phyloP scores from a whole-genome alignment of 2,113 vertebrate species.

The Zosterops borbonicus region DNA sequence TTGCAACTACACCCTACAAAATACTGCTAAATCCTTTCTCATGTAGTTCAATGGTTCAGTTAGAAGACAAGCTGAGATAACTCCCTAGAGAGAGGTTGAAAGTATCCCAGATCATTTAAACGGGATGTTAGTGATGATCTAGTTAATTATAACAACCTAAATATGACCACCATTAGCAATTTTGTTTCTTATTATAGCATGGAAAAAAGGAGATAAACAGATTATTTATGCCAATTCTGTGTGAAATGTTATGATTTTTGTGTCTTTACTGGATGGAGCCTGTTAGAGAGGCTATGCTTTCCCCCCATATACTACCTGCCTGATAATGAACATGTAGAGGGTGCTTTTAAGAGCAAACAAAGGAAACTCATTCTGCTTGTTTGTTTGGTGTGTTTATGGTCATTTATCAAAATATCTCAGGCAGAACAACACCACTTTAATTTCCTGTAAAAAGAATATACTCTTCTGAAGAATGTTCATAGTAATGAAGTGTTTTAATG shows the following conservation, averaged over 20 bases:
- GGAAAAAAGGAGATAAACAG: constrained; percentile 35
- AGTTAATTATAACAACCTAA: constrained; percentile 27
- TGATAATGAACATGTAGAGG: background rate
- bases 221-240: constrained; percentile 27
- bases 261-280: background rate
- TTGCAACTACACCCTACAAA: background rate
- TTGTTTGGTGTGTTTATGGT: background rate
- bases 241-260: background rate
- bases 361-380: background rate
- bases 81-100: background rate
- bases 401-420: background rate
- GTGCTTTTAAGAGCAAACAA: background rate
- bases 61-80: background rate
- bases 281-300: background rate
- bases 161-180: background rate
- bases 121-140: constrained; percentile 19
- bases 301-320: background rate
- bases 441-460: background rate
- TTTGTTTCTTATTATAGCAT: constrained; percentile 10
- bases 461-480: background rate
- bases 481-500: background rate
- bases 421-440: background rate
- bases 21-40: background rate
- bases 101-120: constrained; percentile 31
- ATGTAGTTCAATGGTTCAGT: background rate